These are phyloP conservation scores for Copsychus sechellarum DNA, from an alignment of 2,113 vertebrate species.

Conservation along the genomic window DNA sequence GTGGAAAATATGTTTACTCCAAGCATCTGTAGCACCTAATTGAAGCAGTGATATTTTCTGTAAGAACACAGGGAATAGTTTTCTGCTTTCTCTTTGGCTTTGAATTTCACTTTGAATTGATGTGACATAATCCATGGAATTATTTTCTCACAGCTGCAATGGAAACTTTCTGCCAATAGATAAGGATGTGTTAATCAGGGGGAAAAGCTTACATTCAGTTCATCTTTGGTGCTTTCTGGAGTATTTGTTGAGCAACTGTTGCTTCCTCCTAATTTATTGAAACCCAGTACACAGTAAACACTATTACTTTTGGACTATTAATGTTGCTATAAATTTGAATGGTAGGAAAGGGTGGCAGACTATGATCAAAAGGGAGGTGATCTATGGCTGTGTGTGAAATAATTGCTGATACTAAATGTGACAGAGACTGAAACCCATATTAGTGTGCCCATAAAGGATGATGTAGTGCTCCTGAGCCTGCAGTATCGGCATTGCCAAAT, in stretches of 20 bases:
- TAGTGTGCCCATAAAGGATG: slow-evolving; percentile 58
- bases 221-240: slow-evolving; percentile 39
- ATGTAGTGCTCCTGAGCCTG: slow-evolving; percentile 35
- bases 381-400: slow-evolving; percentile 45
- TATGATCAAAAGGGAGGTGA: slow-evolving; percentile 59
- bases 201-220: slow-evolving; percentile 37
- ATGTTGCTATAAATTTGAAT: slow-evolving; percentile 38
- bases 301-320: slow-evolving; percentile 55
- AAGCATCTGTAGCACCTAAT: slow-evolving; percentile 44
- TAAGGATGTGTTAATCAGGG: neutral
- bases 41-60: slow-evolving; percentile 17
- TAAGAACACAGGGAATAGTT: slow-evolving; percentile 25
- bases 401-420: slow-evolving; percentile 35
- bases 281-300: slow-evolving; percentile 18
- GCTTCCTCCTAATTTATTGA: slow-evolving; percentile 59
- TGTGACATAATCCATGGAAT: slow-evolving; percentile 49
- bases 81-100: slow-evolving; percentile 58
- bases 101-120: slow-evolving; percentile 52
- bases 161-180: slow-evolving; percentile 64
- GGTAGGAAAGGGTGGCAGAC: slow-evolving; percentile 45
- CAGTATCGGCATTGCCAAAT: neutral
- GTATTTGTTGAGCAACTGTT: slow-evolving; percentile 36
- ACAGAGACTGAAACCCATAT: slow-evolving; percentile 21
- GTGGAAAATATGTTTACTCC: slow-evolving; percentile 50
- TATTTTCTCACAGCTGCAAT: slow-evolving; percentile 50